Conservation (phyloP, 2,113 vertebrate species). For the Halichoerus grypus region DNA sequence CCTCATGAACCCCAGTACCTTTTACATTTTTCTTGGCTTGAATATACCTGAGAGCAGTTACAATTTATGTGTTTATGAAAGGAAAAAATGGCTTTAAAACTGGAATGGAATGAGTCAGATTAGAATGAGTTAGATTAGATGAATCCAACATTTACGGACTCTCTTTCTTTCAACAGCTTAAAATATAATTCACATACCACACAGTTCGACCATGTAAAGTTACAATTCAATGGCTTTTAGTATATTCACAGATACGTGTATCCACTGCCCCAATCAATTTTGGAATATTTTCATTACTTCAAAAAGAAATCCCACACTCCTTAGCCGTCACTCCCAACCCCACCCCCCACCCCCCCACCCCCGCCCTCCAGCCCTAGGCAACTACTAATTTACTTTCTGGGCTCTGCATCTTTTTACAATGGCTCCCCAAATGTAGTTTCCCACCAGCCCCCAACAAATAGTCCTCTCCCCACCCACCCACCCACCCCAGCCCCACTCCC, state of each 20-base stretch:
- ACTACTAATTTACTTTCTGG: neutral
- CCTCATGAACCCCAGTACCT: neutral
- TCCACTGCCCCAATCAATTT: neutral
- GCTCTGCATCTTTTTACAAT: neutral
- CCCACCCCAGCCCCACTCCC: too few species aligned
- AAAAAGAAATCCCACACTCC: neutral
- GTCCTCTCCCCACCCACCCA: accelerated
- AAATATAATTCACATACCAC: neutral
- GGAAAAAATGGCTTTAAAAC: conserved; percentile 30
- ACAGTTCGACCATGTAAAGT: neutral
- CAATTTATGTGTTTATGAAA: neutral
- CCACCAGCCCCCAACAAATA: neutral
- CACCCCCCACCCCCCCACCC: too few species aligned
- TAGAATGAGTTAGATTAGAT: neutral
- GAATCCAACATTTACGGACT: neutral
- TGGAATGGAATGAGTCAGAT: conserved; percentile 51
- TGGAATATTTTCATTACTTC: conserved; percentile 27
- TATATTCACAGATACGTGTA: neutral
- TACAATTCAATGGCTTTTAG: neutral
- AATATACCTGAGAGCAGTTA: conserved; percentile 7
- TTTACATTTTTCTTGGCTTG: conserved; percentile 56
- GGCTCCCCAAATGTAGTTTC: neutral
- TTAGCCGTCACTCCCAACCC: neutral
- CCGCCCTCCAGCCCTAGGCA: neutral
- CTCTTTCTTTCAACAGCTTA: neutral